Evolutionary conservation across 2,113 vertebrate genomes (phyloP).

Genomic region (Falcunculus frontatus): DNA sequence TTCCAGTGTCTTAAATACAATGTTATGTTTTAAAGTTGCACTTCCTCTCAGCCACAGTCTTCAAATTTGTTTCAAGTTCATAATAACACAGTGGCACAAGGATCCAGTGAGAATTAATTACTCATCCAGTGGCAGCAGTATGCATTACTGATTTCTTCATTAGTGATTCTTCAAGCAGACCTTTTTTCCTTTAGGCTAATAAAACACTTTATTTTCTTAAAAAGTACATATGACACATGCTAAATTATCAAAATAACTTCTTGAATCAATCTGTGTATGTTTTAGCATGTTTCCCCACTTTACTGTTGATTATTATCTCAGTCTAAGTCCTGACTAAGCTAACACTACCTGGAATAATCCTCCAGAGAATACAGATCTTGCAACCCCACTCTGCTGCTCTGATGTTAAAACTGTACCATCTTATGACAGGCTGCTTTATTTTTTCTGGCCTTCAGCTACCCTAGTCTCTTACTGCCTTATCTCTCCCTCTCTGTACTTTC

Average conservation of each 20-base stretch:
- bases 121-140: background rate
- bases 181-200: background rate
- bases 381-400: background rate
- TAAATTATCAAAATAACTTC: background rate
- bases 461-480: background rate
- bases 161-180: background rate
- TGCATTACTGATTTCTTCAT: background rate
- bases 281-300: background rate
- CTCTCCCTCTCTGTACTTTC: background rate
- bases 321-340: background rate
- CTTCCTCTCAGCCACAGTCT: background rate
- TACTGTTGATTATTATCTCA: background rate
- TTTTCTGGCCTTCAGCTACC: background rate
- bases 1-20: background rate
- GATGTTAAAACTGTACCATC: background rate
- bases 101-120: slow-evolving; percentile 1
- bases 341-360: background rate
- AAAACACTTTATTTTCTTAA: background rate
- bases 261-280: background rate
- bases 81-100: background rate
- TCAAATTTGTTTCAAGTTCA: background rate
- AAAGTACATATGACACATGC: background rate
- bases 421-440: background rate
- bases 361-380: background rate
- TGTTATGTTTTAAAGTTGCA: background rate